Percentiles rank a stretch among this genome's conserved stretches.
Conservation (phyloP, 2,888 invertebrate species). For the Drosophila robusta region DNA sequence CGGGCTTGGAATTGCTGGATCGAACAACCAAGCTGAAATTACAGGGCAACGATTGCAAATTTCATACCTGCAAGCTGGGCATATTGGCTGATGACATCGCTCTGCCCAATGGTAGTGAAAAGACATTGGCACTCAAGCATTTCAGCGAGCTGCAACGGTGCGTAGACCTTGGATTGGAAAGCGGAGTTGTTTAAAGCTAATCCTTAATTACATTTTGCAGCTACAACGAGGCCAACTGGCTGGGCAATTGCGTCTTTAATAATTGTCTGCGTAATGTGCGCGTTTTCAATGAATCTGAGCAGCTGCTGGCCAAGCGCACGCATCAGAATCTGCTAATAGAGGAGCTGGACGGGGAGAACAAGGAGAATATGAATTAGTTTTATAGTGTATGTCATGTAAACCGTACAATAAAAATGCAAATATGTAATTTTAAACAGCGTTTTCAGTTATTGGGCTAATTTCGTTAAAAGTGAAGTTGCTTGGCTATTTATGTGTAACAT, state of each 20-base stretch:
- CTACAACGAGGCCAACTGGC: conserved; percentile 52
- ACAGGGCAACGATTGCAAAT: conserved; percentile 85
- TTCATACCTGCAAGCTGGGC: conserved; percentile 85
- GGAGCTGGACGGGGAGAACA: conserved; percentile 62
- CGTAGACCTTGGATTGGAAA: neutral
- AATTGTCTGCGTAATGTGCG: conserved; percentile 56
- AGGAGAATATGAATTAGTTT: conserved; percentile 58
- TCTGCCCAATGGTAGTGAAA: conserved; percentile 66
- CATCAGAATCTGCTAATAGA: conserved; percentile 54
- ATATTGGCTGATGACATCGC: conserved; percentile 85
- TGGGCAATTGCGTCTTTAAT: conserved; percentile 56
- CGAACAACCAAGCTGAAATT: conserved; percentile 84
- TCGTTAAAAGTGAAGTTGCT: too few species aligned
- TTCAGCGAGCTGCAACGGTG: conserved; percentile 61
- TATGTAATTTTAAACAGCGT: neutral
- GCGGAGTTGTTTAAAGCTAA: neutral
- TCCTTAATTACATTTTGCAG: conserved; percentile 33
- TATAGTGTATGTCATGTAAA: conserved; percentile 17
- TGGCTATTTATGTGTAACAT: too few species aligned
- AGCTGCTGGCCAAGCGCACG: conserved; percentile 51
- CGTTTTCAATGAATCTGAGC: conserved; percentile 54
- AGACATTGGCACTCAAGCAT: conserved; percentile 31
- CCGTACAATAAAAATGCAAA: conserved; percentile 24
- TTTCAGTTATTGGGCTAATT: too few species aligned
- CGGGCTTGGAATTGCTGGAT: conserved; percentile 66